These are phyloP conservation scores for Gasterosteus nipponicus DNA, from an alignment of 2,113 vertebrate species.

Conservation along the genomic window DNA sequence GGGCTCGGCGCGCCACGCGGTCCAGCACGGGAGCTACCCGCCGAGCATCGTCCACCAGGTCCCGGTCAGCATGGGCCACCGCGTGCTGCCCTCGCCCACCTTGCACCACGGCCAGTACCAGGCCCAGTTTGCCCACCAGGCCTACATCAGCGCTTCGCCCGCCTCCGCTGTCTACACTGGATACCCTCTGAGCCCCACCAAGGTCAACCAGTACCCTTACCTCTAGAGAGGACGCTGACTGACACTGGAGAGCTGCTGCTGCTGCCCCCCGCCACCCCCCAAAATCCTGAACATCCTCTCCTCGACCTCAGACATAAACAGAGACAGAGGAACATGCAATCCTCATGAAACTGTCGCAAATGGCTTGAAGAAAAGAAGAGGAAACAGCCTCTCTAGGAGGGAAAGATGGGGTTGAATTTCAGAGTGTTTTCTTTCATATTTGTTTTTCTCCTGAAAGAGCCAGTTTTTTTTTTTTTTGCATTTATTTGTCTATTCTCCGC, in stretches of 20 bases:
- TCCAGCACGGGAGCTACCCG: slow-evolving; percentile 93
- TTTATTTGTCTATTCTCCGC: slow-evolving; percentile 44
- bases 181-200: slow-evolving; percentile 98
- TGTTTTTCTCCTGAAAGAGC: slow-evolving; percentile 66
- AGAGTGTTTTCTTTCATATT: slow-evolving; percentile 53
- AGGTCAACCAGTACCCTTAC: slow-evolving; percentile 99
- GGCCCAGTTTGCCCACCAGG: slow-evolving; percentile 97
- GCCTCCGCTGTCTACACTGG: slow-evolving; percentile 99
- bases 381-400: slow-evolving; percentile 57
- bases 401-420: slow-evolving; percentile 52
- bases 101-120: slow-evolving; percentile 97
- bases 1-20: slow-evolving; percentile 89
- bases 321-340: slow-evolving; percentile 77
- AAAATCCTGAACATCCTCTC: slow-evolving; percentile 57
- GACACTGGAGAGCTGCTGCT: slow-evolving; percentile 81
- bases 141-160: slow-evolving; percentile 98
- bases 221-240: slow-evolving; percentile 86
- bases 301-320: slow-evolving; percentile 71
- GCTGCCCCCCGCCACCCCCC: slow-evolving; percentile 34
- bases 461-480: slow-evolving; percentile 68
- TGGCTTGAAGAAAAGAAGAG: slow-evolving; percentile 78
- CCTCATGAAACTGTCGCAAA: slow-evolving; percentile 72
- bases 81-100: slow-evolving; percentile 93
- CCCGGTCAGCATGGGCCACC: slow-evolving; percentile 95
- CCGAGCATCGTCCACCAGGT: slow-evolving; percentile 96